These are phyloP conservation scores for Oryzaephilus surinamensis DNA, from an alignment of 1,140 invertebrate genomes.

Conservation along the genomic window DNA sequence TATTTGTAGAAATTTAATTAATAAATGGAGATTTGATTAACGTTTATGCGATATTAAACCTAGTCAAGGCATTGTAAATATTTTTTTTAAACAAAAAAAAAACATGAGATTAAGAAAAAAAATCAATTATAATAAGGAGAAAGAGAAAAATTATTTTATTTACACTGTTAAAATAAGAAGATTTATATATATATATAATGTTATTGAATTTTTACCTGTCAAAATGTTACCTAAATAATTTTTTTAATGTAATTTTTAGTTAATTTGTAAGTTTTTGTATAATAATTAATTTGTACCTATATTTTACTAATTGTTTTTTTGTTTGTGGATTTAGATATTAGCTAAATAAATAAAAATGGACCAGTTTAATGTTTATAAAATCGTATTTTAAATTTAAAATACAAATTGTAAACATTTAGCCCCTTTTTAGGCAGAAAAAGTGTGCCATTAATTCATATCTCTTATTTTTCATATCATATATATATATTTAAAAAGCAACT, in stretches of 20 bases:
- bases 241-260: constrained; percentile 14
- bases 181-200: constrained; percentile 12
- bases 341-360: constrained; percentile 4
- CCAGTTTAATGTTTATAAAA: constrained; percentile 9
- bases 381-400: constrained; percentile 1
- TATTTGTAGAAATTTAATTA: too few species aligned
- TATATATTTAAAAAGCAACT: constrained; percentile 25
- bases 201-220: constrained; percentile 15
- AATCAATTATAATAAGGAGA: not conserved
- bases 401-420: constrained; percentile 2
- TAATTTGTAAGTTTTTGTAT: constrained; percentile 14
- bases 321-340: constrained; percentile 1
- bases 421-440: constrained; percentile 11
- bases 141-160: not conserved
- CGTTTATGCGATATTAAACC: constrained; percentile 29
- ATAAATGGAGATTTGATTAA: constrained; percentile 19
- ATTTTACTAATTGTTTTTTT: not conserved
- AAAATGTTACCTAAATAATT: constrained; percentile 18
- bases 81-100: constrained; percentile 17
- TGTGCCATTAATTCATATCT: constrained; percentile 10
- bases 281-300: constrained; percentile 8
- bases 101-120: constrained; percentile 11
- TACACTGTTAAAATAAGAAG: not conserved
- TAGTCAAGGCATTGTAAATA: constrained; percentile 33
- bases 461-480: constrained; percentile 5